Conservation (phyloP, 2,888 invertebrate genomes). For the Lasius fuliginosus region DNA sequence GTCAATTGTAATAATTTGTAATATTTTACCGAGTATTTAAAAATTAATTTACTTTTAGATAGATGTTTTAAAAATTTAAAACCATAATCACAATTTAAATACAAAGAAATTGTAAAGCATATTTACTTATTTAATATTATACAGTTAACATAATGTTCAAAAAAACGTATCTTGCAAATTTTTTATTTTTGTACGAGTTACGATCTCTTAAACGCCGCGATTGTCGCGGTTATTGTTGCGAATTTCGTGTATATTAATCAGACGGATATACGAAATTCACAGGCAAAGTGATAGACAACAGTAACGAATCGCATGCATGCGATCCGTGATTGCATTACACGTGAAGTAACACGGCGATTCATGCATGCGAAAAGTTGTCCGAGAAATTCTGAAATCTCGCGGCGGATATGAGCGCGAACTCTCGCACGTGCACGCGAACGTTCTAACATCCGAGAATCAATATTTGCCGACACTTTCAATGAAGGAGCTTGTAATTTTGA, state of each 20-base stretch:
- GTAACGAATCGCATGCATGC: conserved; percentile 34
- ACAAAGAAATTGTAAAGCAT: background rate
- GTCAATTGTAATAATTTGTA: background rate
- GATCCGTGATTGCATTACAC: conserved; percentile 22
- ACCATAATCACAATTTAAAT: background rate
- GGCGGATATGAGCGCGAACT: conserved; percentile 17
- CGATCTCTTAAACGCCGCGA: background rate
- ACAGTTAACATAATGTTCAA: background rate
- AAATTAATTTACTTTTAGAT: background rate
- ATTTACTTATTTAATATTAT: background rate
- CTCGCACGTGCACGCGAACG: conserved; percentile 7
- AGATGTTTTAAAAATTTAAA: background rate
- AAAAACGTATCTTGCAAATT: background rate
- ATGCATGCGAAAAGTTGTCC: conserved; percentile 47
- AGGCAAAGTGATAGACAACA: conserved; percentile 24
- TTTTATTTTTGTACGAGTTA: background rate
- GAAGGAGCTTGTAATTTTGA: conserved; percentile 50
- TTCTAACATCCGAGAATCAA: conserved; percentile 44
- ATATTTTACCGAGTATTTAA: background rate
- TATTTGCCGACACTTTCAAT: conserved; percentile 33
- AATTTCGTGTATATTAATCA: conserved; percentile 17
- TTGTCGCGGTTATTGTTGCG: conserved; percentile 11
- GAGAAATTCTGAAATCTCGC: conserved; percentile 45
- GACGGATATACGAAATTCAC: background rate
- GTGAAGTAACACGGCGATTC: conserved; percentile 33